A percentile compares a stretch with the other conserved stretches of the same genome.
Evolutionary conservation across 1,140 invertebrate genomes (phyloP).

Genomic region (Ceratina calcarata): DNA sequence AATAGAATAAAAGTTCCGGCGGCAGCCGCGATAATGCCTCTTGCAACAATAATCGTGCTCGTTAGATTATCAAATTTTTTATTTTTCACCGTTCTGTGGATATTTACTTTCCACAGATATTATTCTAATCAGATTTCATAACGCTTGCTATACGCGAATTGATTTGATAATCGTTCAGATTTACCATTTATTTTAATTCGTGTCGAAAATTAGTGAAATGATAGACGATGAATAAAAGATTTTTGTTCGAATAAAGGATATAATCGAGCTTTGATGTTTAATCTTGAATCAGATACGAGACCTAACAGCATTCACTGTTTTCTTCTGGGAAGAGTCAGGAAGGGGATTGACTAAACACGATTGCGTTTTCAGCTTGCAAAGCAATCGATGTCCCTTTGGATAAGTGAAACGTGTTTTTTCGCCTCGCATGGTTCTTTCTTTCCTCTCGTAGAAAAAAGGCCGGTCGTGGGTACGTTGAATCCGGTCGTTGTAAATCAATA

Average conservation of each 20-base stretch:
- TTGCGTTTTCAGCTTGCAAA: not conserved
- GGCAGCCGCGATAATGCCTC: not conserved
- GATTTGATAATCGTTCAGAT: no score
- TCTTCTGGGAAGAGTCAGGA: not conserved
- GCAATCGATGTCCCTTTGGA: not conserved
- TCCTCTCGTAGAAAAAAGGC: not conserved
- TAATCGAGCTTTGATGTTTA: no score
- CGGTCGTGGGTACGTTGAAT: not conserved
- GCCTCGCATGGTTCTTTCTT: not conserved
- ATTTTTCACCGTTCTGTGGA: no score
- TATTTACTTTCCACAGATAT: no score
- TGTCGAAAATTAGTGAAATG: no score
- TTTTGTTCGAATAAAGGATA: no score
- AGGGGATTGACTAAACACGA: not conserved
- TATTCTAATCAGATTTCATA: no score
- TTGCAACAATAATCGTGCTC: no score
- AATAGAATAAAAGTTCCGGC: not conserved
- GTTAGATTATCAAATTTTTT: no score
- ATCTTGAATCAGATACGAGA: not conserved
- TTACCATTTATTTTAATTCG: no score
- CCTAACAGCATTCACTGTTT: not conserved
- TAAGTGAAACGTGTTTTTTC: not conserved
- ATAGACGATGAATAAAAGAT: no score
- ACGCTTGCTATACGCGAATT: no score
- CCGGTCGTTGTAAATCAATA: not conserved